Evolutionary conservation across 2,113 vertebrate genomes (phyloP).

Genomic region (Gorsachius goisagi): DNA sequence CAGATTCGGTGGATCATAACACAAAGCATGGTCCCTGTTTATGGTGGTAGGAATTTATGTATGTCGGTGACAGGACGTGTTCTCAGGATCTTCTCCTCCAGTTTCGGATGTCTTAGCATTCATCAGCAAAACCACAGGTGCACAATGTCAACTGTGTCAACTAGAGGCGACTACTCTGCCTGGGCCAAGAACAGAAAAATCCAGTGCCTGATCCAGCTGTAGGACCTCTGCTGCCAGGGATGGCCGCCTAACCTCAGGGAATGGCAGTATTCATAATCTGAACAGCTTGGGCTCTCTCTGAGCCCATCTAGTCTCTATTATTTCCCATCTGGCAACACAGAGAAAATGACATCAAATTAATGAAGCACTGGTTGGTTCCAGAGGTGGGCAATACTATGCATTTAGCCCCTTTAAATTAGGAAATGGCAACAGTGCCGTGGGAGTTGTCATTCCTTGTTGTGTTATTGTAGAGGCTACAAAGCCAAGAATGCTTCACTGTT

Average conservation of each 20-base stretch:
- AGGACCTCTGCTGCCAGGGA: background rate
- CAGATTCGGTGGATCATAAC: background rate
- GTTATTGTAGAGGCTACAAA: background rate
- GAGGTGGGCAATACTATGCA: no score
- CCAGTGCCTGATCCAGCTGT: background rate
- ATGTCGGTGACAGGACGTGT: background rate
- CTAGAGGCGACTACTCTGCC: background rate
- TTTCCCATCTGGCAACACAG: background rate
- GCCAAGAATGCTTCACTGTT: background rate
- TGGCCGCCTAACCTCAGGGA: background rate
- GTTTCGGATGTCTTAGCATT: background rate
- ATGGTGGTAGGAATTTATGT: fast-evolving
- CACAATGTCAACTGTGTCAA: background rate
- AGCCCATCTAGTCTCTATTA: background rate
- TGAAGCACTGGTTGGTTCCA: background rate
- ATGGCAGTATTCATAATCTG: background rate
- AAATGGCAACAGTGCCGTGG: background rate
- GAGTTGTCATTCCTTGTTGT: background rate
- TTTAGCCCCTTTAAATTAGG: background rate
- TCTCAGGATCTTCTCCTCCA: background rate
- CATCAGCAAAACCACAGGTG: background rate
- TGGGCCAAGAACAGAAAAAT: background rate
- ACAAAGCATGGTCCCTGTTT: background rate
- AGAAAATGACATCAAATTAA: background rate
- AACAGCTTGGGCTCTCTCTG: background rate